phyloP scores from a whole-genome alignment of 2,113 vertebrate genomes.

The Desmodus rotundus region DNA sequence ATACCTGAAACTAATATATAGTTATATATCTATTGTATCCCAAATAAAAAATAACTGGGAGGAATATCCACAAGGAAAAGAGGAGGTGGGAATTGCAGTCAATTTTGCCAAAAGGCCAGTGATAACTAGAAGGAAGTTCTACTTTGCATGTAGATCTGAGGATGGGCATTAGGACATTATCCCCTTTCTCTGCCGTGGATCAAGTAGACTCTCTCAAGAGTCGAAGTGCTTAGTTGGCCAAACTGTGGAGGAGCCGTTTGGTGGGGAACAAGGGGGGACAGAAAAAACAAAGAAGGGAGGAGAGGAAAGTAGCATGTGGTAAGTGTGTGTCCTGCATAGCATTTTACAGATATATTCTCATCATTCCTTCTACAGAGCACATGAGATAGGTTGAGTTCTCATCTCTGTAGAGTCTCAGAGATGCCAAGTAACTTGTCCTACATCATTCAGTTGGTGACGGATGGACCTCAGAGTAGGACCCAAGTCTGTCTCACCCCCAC shows the following conservation, averaged over 20 bases:
- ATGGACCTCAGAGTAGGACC: accelerated
- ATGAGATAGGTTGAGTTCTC: not conserved
- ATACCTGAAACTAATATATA: not conserved
- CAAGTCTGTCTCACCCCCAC: not conserved
- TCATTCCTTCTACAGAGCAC: not conserved
- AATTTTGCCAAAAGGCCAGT: not conserved
- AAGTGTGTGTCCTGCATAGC: not conserved
- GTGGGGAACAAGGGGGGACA: not conserved
- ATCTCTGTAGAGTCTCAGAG: not conserved
- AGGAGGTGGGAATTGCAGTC: not conserved
- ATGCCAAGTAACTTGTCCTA: not conserved
- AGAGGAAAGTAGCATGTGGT: not conserved
- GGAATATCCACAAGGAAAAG: not conserved
- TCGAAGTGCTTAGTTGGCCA: not conserved
- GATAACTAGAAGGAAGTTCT: not conserved
- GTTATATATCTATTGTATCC: not conserved
- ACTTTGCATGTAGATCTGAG: not conserved
- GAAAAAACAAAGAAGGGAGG: not conserved
- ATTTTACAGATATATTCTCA: not conserved
- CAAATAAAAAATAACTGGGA: not conserved
- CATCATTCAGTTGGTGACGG: not conserved
- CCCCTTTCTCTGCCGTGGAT: not conserved
- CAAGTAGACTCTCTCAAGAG: not conserved
- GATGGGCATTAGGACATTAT: too few relatives aligned
- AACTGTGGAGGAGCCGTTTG: not conserved